Evolutionary conservation across 2,797 vertebrate genomes (phyloP).

Genomic region (Neosalanx taihuensis): DNA sequence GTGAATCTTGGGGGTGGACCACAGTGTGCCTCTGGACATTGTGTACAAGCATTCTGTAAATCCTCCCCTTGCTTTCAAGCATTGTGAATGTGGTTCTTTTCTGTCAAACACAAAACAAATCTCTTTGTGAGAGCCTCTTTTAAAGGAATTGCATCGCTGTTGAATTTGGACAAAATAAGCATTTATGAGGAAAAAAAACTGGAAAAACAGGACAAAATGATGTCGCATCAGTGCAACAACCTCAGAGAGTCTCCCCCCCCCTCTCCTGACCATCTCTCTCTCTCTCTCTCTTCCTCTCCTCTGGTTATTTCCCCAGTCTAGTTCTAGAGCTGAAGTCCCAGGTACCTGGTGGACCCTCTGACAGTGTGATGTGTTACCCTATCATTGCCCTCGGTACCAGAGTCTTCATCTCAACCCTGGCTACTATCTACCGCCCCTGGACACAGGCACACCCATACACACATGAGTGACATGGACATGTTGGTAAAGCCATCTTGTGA

Average conservation of each 20-base stretch:
- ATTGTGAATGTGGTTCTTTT: background rate
- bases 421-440: conserved; percentile 58
- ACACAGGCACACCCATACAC: conserved; percentile 26
- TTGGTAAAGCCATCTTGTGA: background rate
- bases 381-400: conserved; percentile 58
- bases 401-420: conserved; percentile 57
- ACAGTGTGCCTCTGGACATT: background rate
- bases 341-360: conserved; percentile 39
- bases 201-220: no score
- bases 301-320: no score
- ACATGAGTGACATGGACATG: background rate
- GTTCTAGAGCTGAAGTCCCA: conserved; percentile 28
- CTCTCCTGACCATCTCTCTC: background rate
- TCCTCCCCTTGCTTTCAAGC: background rate
- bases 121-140: background rate
- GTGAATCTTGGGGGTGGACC: conserved; percentile 30
- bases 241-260: background rate
- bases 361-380: conserved; percentile 52
- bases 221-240: background rate
- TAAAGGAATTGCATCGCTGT: no score
- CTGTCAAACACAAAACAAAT: background rate
- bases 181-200: no score
- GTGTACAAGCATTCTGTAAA: background rate
- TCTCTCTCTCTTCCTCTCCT: background rate
- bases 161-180: no score